phyloP scores from a whole-genome alignment of 2,888 invertebrate species.

The Synergus umbraculus region DNA sequence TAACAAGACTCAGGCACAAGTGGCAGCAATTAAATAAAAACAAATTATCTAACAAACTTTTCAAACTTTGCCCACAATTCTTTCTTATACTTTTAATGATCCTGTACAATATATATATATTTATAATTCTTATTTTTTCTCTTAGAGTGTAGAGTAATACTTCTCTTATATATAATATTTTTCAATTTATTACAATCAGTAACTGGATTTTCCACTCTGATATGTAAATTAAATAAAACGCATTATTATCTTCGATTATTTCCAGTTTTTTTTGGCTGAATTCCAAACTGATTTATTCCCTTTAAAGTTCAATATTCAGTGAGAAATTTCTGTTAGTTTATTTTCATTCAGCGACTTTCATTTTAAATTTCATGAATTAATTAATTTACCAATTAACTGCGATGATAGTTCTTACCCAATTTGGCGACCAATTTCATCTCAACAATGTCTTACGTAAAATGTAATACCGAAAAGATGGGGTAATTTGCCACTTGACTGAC shows the following conservation, averaged over 20 bases:
- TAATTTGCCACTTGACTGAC: slow-evolving; percentile 8
- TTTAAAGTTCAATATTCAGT: background rate
- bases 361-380: background rate
- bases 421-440: background rate
- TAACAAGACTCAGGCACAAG: background rate
- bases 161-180: too few relatives aligned
- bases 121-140: background rate
- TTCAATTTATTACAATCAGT: too few relatives aligned
- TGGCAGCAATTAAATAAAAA: background rate
- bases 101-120: background rate
- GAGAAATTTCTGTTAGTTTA: background rate
- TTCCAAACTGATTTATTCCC: background rate
- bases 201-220: too few relatives aligned
- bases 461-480: background rate
- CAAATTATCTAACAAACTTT: background rate
- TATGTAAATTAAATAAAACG: too few relatives aligned
- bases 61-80: background rate
- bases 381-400: background rate
- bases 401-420: background rate
- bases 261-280: background rate
- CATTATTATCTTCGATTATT: background rate
- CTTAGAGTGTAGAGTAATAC: too few relatives aligned
- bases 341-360: background rate
- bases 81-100: background rate
- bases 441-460: background rate